Percentiles rank a stretch among this genome's conserved stretches.
phyloP scores from a whole-genome alignment of 2,888 invertebrate species.

The Tortrix viridana region DNA sequence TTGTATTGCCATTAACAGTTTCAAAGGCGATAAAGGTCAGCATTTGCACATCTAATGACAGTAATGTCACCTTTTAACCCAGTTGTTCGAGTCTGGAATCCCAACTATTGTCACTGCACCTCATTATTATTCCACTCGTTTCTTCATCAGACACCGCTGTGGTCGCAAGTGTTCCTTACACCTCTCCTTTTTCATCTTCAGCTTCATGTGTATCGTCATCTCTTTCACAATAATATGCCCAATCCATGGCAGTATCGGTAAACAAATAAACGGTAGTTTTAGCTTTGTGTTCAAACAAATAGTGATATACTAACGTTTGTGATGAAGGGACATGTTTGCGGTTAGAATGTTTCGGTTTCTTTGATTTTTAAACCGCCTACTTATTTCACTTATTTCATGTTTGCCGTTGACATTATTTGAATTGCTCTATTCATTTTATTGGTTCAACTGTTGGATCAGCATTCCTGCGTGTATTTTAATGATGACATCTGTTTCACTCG shows the following conservation, averaged over 20 bases:
- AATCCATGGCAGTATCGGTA: constrained; percentile 59
- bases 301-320: constrained; percentile 48
- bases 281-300: constrained; percentile 61
- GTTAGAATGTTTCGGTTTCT: constrained; percentile 67
- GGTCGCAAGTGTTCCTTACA: constrained; percentile 70
- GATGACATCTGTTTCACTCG: constrained; percentile 38
- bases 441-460: constrained; percentile 59
- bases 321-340: constrained; percentile 59
- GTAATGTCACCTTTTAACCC: constrained; percentile 81
- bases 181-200: constrained; percentile 56
- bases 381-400: constrained; percentile 53
- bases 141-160: constrained; percentile 72
- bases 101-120: constrained; percentile 68
- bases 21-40: constrained; percentile 44
- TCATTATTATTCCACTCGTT: constrained; percentile 66
- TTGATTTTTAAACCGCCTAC: constrained; percentile 59
- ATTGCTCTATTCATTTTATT: constrained; percentile 60
- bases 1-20: constrained; percentile 8
- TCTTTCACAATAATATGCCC: constrained; percentile 63
- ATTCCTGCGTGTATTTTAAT: constrained; percentile 42
- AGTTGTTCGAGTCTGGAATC: constrained; percentile 74
- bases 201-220: constrained; percentile 50
- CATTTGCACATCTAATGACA: constrained; percentile 72
- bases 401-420: constrained; percentile 57
- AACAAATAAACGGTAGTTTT: constrained; percentile 63